These are phyloP conservation scores for Sebastes alutus DNA, from an alignment of 2,797 vertebrate genomes.

Conservation along the genomic window DNA sequence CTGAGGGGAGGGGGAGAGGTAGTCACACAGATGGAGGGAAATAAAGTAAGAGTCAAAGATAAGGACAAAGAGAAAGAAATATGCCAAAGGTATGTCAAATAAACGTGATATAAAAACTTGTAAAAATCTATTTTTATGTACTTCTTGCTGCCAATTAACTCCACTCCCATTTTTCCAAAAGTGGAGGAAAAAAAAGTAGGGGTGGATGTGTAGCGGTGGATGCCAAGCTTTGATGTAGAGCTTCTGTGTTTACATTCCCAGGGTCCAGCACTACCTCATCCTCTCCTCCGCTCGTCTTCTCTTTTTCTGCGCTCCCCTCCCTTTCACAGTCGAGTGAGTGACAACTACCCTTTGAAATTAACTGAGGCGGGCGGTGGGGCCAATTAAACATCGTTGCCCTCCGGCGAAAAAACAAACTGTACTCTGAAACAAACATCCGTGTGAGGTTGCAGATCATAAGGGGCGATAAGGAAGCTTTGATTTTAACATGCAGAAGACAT, in stretches of 20 bases:
- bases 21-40: slow-evolving; percentile 6
- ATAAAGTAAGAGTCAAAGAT: neutral
- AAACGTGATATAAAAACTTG: neutral
- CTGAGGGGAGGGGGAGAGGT: neutral
- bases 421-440: neutral
- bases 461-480: neutral
- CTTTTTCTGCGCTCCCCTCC: neutral
- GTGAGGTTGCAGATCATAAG: neutral
- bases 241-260: slow-evolving; percentile 64
- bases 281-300: slow-evolving; percentile 20
- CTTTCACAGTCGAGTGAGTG: slow-evolving; percentile 41
- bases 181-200: neutral
- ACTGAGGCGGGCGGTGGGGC: slow-evolving; percentile 17
- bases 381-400: slow-evolving; percentile 44
- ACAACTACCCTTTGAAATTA: slow-evolving; percentile 57
- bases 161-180: neutral
- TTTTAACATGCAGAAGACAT: slow-evolving; percentile 31
- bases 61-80: neutral
- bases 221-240: slow-evolving; percentile 34
- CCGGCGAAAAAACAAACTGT: slow-evolving; percentile 4
- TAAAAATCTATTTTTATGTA: neutral
- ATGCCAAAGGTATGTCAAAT: neutral
- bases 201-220: neutral
- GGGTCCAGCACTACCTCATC: slow-evolving; percentile 34
- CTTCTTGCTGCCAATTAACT: slow-evolving; percentile 30